Evolutionary conservation across 2,888 invertebrate genomes (phyloP).

Genomic region (Chouioia cunea): DNA sequence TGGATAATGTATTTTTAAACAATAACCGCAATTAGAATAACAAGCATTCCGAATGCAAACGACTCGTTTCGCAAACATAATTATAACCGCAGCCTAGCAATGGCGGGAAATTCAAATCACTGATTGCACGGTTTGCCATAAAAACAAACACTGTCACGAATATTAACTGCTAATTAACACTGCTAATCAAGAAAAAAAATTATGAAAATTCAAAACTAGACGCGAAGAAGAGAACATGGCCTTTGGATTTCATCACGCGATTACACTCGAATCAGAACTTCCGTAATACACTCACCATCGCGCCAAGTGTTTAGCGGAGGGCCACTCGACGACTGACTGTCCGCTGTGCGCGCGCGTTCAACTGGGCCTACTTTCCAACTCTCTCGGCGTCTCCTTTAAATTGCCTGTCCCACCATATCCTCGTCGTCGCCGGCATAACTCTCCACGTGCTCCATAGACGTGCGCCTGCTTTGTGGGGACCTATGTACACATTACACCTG

Average conservation of each 20-base stretch:
- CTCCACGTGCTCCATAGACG: too few species aligned
- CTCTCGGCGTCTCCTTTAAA: slow-evolving; percentile 61
- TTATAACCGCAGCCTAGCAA: not conserved
- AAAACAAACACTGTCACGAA: not conserved
- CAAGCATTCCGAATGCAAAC: too few species aligned
- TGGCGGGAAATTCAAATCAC: slow-evolving; percentile 17
- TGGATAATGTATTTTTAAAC: too few species aligned
- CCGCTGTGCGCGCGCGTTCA: slow-evolving; percentile 62
- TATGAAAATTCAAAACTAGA: not conserved
- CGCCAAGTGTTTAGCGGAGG: slow-evolving; percentile 59
- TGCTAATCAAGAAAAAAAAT: too few species aligned
- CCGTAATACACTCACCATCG: slow-evolving; percentile 62
- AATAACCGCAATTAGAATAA: too few species aligned
- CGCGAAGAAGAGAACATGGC: not conserved
- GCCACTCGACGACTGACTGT: slow-evolving; percentile 66
- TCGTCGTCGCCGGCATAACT: too few species aligned
- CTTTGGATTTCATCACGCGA: not conserved
- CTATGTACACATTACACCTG: too few species aligned
- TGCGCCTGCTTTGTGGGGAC: too few species aligned
- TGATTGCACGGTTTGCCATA: not conserved
- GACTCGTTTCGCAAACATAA: too few species aligned
- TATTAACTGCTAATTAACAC: too few species aligned
- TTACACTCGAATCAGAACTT: slow-evolving; percentile 10
- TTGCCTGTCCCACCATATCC: slow-evolving; percentile 22
- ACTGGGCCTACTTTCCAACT: slow-evolving; percentile 68